Percentiles rank a stretch among this genome's conserved stretches.
phyloP scores from a whole-genome alignment of 2,888 invertebrate species.

The Caenorhabditis sp. region DNA sequence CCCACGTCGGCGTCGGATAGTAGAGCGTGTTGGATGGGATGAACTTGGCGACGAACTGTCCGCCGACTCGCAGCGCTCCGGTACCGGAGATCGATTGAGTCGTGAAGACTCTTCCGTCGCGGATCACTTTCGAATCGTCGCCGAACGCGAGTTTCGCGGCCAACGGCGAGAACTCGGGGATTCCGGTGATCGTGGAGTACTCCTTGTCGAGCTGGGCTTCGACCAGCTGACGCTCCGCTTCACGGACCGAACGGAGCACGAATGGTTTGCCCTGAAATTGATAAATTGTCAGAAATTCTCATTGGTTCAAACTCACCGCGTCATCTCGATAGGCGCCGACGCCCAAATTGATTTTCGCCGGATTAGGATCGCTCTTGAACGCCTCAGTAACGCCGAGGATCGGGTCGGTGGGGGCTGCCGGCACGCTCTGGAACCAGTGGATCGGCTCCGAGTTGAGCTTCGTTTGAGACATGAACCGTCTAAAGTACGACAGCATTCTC shows the following conservation, averaged over 20 bases:
- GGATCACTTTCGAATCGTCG: conserved; percentile 83
- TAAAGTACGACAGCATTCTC: conserved; percentile 28
- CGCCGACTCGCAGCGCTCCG: conserved; percentile 92
- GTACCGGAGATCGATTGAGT: conserved; percentile 95
- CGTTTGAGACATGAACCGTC: conserved; percentile 21
- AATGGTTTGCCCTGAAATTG: conserved; percentile 89
- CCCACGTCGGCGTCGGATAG: conserved; percentile 95
- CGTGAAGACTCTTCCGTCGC: conserved; percentile 80
- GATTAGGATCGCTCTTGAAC: conserved; percentile 87
- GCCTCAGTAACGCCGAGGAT: conserved; percentile 98
- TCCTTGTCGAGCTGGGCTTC: conserved; percentile 89
- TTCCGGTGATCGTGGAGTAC: conserved; percentile 90
- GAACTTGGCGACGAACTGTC: conserved; percentile 87
- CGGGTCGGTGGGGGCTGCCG: conserved; percentile 72
- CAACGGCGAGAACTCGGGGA: conserved; percentile 88
- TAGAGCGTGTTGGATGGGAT: conserved; percentile 86
- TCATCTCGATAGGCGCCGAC: conserved; percentile 94
- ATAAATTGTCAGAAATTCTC: neutral
- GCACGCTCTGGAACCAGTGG: conserved; percentile 36
- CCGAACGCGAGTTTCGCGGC: conserved; percentile 90
- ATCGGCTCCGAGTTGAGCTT: neutral
- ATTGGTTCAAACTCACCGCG: conserved; percentile 80
- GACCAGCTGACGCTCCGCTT: conserved; percentile 89
- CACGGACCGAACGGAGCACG: conserved; percentile 94
- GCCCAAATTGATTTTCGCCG: conserved; percentile 92